Conservation (phyloP, 2,888 invertebrate genomes). For the Xestoiulus laeticollis region DNA sequence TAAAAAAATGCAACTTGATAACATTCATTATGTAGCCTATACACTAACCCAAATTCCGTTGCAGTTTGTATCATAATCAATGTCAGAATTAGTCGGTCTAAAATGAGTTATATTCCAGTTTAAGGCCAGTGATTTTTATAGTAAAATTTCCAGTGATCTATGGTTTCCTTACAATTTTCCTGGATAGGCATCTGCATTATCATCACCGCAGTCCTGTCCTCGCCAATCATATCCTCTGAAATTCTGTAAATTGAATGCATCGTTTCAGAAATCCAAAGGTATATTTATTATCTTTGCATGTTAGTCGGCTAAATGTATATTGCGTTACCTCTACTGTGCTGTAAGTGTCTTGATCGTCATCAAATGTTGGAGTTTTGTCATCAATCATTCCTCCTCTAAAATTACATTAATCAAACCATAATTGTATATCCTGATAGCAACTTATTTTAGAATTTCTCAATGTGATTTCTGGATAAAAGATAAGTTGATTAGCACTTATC, state of each 20-base stretch:
- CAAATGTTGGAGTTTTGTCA: not conserved
- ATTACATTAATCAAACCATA: not conserved
- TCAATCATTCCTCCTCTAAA: not conserved
- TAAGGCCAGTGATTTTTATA: no score
- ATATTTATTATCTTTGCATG: not conserved
- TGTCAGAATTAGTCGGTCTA: no score
- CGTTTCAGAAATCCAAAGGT: no score
- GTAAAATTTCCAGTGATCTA: no score
- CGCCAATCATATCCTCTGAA: conserved; percentile 52
- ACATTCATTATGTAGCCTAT: no score
- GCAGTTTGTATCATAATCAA: no score
- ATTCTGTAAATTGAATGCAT: not conserved
- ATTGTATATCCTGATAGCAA: not conserved
- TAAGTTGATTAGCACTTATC: not conserved
- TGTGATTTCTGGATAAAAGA: no score
- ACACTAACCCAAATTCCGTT: no score
- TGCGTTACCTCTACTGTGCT: not conserved
- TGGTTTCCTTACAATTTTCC: conserved; percentile 49
- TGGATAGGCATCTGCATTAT: conserved; percentile 43
- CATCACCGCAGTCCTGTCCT: conserved; percentile 58
- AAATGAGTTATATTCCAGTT: no score
- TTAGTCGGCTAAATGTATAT: no score
- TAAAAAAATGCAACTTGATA: no score
- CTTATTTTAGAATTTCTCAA: not conserved
- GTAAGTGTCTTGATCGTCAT: not conserved